Evolutionary conservation across 2,888 invertebrate species (phyloP).

Genomic region (Caenorhabditis sp.): DNA sequence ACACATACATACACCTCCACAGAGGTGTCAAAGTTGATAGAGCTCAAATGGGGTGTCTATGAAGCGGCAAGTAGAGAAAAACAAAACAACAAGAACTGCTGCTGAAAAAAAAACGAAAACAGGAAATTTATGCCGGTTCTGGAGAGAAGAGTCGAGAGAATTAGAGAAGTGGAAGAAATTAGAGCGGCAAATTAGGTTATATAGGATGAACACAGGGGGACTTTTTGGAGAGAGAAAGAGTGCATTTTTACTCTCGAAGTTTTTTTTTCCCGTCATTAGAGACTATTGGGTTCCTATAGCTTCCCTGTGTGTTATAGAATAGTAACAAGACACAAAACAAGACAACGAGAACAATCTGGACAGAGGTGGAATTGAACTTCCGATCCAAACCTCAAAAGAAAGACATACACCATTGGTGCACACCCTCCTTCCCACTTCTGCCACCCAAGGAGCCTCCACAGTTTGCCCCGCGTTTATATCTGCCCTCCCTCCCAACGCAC

Average conservation of each 20-base stretch:
- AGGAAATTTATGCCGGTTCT: constrained; percentile 12
- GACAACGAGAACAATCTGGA: background rate
- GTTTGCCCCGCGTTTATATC: background rate
- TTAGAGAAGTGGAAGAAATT: background rate
- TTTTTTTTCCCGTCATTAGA: too few species aligned
- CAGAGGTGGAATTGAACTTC: background rate
- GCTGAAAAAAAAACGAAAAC: constrained; percentile 28
- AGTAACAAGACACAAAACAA: background rate
- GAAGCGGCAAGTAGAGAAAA: constrained; percentile 9
- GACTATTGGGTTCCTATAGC: too few species aligned
- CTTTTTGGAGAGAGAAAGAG: background rate
- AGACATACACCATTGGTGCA: background rate
- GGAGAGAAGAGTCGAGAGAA: background rate
- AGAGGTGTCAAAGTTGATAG: constrained; percentile 41
- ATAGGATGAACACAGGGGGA: constrained; percentile 14
- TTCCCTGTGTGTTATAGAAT: background rate
- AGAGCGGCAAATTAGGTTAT: constrained; percentile 1
- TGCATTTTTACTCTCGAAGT: background rate
- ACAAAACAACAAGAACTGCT: background rate
- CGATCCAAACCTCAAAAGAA: background rate
- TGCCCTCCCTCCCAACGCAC: background rate
- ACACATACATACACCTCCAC: background rate
- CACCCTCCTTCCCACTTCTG: background rate
- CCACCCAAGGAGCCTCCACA: background rate
- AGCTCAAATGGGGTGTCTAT: constrained; percentile 32